Evolutionary conservation across 1,140 invertebrate genomes (phyloP).

Genomic region (Heliconius hewitsoni): DNA sequence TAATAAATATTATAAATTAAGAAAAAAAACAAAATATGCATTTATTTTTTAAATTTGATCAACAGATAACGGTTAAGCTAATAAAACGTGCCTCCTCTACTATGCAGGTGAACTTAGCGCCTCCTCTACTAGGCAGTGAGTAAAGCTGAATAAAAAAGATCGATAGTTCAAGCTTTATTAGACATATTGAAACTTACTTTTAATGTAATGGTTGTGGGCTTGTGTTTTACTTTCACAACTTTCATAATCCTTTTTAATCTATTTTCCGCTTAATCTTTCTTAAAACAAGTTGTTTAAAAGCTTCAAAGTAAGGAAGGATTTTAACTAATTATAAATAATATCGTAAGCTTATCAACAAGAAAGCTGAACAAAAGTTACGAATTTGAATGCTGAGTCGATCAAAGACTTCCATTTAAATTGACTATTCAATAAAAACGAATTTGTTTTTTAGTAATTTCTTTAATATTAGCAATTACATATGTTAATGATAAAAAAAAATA

Average conservation of each 20-base stretch:
- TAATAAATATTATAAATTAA: no score
- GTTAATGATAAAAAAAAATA: no score
- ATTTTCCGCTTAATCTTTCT: conserved; percentile 26
- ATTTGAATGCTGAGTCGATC: not conserved
- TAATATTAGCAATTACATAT: no score
- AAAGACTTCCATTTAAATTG: not conserved
- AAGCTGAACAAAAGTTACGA: not conserved
- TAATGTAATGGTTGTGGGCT: not conserved
- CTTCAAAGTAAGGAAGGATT: conserved; percentile 5
- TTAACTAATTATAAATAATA: conserved; percentile 14
- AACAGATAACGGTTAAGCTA: no score
- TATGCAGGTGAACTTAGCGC: no score
- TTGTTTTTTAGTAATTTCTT: not conserved
- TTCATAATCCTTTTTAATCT: conserved; percentile 25
- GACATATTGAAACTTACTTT: not conserved
- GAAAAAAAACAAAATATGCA: no score
- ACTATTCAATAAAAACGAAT: not conserved
- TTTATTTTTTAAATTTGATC: no score
- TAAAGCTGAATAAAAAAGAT: no score
- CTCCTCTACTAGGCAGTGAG: no score
- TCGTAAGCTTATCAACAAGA: conserved; percentile 5
- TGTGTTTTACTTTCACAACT: not conserved
- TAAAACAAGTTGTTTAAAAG: conserved; percentile 11
- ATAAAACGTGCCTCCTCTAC: no score
- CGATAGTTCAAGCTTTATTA: no score